A percentile compares a stretch with the other conserved stretches of the same genome.
These are phyloP conservation scores for Junonia oenone DNA, from an alignment of 2,888 invertebrate genomes.

Conservation along the genomic window DNA sequence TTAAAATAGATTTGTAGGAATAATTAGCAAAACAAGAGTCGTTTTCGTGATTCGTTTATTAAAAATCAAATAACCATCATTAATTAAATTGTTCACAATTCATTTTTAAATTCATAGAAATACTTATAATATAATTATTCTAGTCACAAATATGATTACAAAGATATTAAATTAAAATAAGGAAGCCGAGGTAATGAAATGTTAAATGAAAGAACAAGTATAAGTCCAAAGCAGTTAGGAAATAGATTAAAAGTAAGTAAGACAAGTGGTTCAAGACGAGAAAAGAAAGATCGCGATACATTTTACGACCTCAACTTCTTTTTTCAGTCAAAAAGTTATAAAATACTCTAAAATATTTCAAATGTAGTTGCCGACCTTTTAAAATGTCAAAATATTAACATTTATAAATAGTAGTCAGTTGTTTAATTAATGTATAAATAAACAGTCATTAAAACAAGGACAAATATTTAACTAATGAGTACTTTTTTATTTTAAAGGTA, in stretches of 20 bases:
- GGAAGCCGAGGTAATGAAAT: constrained; percentile 71
- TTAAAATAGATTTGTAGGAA: background rate
- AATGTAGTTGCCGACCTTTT: constrained; percentile 3
- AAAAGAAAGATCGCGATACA: constrained; percentile 38
- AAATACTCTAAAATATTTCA: constrained; percentile 24
- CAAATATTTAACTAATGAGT: background rate
- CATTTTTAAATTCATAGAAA: constrained; percentile 51
- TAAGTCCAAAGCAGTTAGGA: constrained; percentile 11
- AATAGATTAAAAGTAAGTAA: constrained; percentile 3
- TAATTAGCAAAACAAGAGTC: background rate
- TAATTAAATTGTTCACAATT: constrained; percentile 46
- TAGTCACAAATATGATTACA: constrained; percentile 38
- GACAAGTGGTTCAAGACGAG: background rate
- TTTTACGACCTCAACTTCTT: constrained; percentile 70
- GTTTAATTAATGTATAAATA: background rate
- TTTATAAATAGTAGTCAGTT: constrained; percentile 8
- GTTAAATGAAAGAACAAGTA: constrained; percentile 29
- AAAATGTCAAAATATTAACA: constrained; percentile 12
- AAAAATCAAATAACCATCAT: constrained; percentile 46
- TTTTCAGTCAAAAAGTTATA: constrained; percentile 47
- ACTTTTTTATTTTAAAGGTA: background rate
- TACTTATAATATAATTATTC: constrained; percentile 15
- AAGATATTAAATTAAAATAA: constrained; percentile 47
- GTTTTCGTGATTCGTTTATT: constrained; percentile 39
- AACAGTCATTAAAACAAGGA: background rate